These are phyloP conservation scores for Tetramorium alpestre DNA, from an alignment of 1,140 invertebrate genomes.

Conservation along the genomic window DNA sequence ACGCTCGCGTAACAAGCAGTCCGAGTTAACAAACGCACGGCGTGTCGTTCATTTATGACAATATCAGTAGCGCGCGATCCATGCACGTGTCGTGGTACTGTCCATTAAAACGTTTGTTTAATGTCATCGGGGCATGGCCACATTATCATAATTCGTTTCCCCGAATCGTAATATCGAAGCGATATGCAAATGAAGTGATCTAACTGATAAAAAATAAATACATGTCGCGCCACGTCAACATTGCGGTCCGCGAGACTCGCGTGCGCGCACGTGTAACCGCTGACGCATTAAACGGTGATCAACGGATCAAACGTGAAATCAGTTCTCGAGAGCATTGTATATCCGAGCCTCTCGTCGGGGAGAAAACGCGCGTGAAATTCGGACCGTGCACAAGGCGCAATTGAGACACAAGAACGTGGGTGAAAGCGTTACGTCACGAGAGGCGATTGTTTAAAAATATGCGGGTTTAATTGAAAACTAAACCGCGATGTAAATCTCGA, in stretches of 20 bases:
- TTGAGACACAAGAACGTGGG: constrained; percentile 16
- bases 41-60: constrained; percentile 32
- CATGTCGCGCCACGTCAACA: constrained; percentile 16
- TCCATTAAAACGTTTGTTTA: constrained; percentile 29
- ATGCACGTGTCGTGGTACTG: background rate
- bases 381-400: constrained; percentile 27
- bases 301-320: constrained; percentile 68
- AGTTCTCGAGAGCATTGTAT: constrained; percentile 33
- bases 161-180: constrained; percentile 17
- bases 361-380: constrained; percentile 68
- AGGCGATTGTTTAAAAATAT: constrained; percentile 58
- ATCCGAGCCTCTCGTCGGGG: constrained; percentile 4
- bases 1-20: background rate
- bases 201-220: constrained; percentile 35
- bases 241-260: constrained; percentile 12
- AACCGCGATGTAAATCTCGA: background rate
- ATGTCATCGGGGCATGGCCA: background rate
- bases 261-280: background rate
- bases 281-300: background rate
- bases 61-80: background rate
- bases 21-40: constrained; percentile 7
- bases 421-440: constrained; percentile 63
- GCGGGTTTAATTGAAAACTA: constrained; percentile 44
- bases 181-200: constrained; percentile 40
- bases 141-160: constrained; percentile 51